These are phyloP conservation scores for Eurytoma californica DNA, from an alignment of 2,888 invertebrate species.

Conservation along the genomic window DNA sequence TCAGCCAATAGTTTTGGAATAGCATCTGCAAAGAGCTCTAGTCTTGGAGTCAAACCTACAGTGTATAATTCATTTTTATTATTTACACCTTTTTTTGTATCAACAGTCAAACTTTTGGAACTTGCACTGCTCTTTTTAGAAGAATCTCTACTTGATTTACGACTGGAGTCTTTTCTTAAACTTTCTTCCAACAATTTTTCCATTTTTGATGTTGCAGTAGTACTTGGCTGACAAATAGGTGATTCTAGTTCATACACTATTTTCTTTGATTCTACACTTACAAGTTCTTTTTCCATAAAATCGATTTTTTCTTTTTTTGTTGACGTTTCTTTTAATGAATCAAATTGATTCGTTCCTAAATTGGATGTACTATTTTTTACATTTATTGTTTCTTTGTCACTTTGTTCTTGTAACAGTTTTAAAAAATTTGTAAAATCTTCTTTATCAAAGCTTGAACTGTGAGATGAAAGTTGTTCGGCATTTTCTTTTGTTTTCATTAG, in stretches of 20 bases:
- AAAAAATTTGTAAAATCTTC: conserved; percentile 72
- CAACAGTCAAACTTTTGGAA: conserved; percentile 53
- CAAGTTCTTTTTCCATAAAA: conserved; percentile 31
- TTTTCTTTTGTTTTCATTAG: conserved; percentile 66
- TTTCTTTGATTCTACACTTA: conserved; percentile 24
- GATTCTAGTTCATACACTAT: conserved; percentile 30
- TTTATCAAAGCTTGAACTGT: conserved; percentile 70
- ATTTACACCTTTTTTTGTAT: conserved; percentile 60
- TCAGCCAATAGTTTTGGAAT: conserved; percentile 72
- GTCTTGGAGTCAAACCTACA: conserved; percentile 69
- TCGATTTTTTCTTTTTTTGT: conserved; percentile 13
- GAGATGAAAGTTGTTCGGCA: conserved; percentile 67
- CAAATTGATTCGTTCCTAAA: conserved; percentile 47
- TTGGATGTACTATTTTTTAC: conserved; percentile 29
- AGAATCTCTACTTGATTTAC: conserved; percentile 51
- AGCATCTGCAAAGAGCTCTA: conserved; percentile 71
- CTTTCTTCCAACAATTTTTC: conserved; percentile 56
- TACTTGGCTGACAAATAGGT: conserved; percentile 12
- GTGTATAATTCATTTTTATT: conserved; percentile 68
- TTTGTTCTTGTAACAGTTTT: conserved; percentile 68
- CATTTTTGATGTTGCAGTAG: conserved; percentile 20
- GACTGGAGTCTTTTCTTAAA: conserved; percentile 54
- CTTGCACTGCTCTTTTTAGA: conserved; percentile 55
- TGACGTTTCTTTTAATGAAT: conserved; percentile 57
- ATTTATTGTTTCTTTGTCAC: conserved; percentile 55